phyloP scores from a whole-genome alignment of 1,140 invertebrate species.

The Cataglyphis hispanica region DNA sequence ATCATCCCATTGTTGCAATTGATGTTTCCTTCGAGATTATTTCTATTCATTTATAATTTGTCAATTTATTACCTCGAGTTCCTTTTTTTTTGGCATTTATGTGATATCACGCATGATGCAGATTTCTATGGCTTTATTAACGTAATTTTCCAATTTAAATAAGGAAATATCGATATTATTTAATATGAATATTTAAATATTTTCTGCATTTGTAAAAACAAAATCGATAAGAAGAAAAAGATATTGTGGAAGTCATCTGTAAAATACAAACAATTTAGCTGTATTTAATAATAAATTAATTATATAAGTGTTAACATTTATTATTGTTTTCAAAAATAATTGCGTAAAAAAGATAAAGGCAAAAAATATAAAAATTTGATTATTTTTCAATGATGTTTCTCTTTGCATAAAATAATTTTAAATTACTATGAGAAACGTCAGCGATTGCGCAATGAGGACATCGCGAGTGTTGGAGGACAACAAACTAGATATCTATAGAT shows the following conservation, averaged over 20 bases:
- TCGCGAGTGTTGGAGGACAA: conserved; percentile 12
- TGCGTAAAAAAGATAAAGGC: not conserved
- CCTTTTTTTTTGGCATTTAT: not conserved
- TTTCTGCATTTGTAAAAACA: not conserved
- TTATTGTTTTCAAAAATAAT: no score
- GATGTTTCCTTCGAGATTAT: not conserved
- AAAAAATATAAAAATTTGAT: not conserved
- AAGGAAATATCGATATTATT: not conserved
- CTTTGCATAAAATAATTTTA: not conserved
- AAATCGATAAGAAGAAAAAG: not conserved
- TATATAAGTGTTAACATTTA: no score
- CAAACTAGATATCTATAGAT: conserved; percentile 49
- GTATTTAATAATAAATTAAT: no score
- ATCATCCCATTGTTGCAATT: no score
- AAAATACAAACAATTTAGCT: not conserved
- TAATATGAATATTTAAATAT: not conserved
- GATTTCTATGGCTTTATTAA: not conserved
- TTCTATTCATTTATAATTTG: not conserved
- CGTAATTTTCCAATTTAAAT: not conserved
- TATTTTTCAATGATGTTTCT: not conserved
- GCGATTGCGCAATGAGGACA: conserved; percentile 6
- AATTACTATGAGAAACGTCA: conserved; percentile 6
- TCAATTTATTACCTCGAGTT: not conserved
- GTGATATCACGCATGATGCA: not conserved
- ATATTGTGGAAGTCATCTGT: not conserved